Base-by-base conservation (phyloP, 2,888 invertebrate genomes). In the Drosophila nr. perissopoda region DNA sequence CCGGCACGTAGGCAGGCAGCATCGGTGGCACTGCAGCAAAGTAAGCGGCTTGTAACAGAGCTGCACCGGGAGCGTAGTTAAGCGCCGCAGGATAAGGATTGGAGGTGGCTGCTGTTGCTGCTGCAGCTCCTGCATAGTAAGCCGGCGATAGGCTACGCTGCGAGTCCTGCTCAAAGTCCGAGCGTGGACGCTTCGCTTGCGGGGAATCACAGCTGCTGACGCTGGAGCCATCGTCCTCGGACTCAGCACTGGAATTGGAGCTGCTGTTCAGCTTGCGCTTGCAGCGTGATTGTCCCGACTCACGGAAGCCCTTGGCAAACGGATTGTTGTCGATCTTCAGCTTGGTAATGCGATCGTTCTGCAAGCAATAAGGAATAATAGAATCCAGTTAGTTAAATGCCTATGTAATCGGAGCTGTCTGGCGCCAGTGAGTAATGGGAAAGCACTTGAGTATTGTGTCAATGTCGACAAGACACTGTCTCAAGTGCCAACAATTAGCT, bases 281-380 rank as follows among this genome's bases (percentile, higher is more conserved):
- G 92, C 95, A 95, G 65, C 95, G 95, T 2, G 96, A 96, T 88
- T 96, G 96, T 0, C 98, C 98, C 64, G 96, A 95, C 79, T 97
- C 97, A 48, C 98, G 95, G 93, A 98, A 98, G 0, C 98, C 98
- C 94, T 98, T 98, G 2, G 98, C 98, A 93, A 98, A 98, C 1
- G 98, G 98, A 91, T 98, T 98, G 94, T 98, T 95, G 93, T 98
- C 96, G 86, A 98, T 98, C 93, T 98, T 98, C 90, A 98, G 92
- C 89, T 97, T 96, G 13, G 98, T 98, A 81, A 98, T 97, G 92
- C 96, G 95, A 83, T 97, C 96, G 91, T 97, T 97, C 96, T 97
- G 94, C 93, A 92, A 84, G 13, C 5, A 36, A 40, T 4, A 21
- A 49, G 5, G 56, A 64, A 54, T 53, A 62, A 70, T 25, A 72